These are phyloP conservation scores for Drosophila mercatorum DNA, from an alignment of 2,888 invertebrate genomes.

Conservation along the genomic window DNA sequence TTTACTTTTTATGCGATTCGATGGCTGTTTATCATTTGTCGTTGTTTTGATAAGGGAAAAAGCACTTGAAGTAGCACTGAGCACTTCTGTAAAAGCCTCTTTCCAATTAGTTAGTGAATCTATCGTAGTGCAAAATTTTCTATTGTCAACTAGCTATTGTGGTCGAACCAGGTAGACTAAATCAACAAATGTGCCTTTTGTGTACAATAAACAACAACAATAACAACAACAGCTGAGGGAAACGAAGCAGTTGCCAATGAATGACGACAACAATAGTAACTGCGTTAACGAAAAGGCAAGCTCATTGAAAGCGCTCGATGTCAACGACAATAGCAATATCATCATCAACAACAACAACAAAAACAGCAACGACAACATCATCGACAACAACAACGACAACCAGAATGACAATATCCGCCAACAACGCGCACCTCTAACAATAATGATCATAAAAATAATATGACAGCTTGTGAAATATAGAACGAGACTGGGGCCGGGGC, in stretches of 20 bases:
- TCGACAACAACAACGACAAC: conserved; percentile 22
- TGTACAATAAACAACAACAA: conserved; percentile 43
- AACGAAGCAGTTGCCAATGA: conserved; percentile 22
- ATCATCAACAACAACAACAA: conserved; percentile 30
- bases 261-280: conserved; percentile 38
- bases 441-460: conserved; percentile 52
- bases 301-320: conserved; percentile 40
- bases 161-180: conserved; percentile 36
- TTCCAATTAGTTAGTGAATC: conserved; percentile 42
- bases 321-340: conserved; percentile 35
- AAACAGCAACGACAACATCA: conserved; percentile 29
- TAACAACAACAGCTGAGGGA: conserved; percentile 22
- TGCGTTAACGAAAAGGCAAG: conserved; percentile 30
- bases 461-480: conserved; percentile 26
- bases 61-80: conserved; percentile 29
- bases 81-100: conserved; percentile 17
- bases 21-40: conserved; percentile 10
- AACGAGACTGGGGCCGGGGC: neutral
- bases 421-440: conserved; percentile 37
- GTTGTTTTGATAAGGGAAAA: conserved; percentile 39
- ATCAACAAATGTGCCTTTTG: conserved; percentile 53
- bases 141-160: conserved; percentile 55
- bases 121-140: conserved; percentile 24
- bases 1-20: neutral
- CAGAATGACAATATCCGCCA: conserved; percentile 27